Base-by-base conservation (phyloP, 1,140 invertebrate species). In the Polyergus mexicanus region DNA sequence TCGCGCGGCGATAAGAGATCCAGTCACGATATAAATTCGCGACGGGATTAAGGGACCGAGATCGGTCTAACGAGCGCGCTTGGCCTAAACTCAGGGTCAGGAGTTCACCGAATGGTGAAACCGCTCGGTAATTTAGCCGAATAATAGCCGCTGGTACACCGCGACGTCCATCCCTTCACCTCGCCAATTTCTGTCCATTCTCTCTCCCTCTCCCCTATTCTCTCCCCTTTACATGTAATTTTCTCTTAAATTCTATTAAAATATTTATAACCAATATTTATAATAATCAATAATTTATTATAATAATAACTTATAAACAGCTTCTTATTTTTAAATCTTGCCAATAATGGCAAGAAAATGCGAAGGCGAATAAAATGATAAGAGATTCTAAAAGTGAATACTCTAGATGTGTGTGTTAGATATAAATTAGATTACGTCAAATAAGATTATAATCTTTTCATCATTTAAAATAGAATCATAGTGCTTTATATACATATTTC, bases 1-100 rank as follows among this genome's bases (percentile, higher is more conserved):
- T 81, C 75, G 38, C 84, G 68, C 75, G 85, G 60, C 89, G 91
- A 93, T 93, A 93, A 93, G 91, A 92, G 91, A 84, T 86, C 90
- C 84, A 80, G 84, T 92, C 89, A 85, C 89, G 91, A 89, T 88
- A 93, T 93, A 92, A 93, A 93, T 93, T 93, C 88, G 91, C 89
- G 90, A 91, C 74, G 88, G 92, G 90, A 89, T 93, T 92, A 90
- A 92, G 88, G 90, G 85, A 85, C 91, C 16, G 16, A 51, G 91
- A 92, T 92, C 90, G 91, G 91, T 92, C 90, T 93, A 93, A 92
- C 91, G 92, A 93, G 91, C 90, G 75, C 54, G 69, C 85, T 81
- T 86, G 85, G 86, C 84, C 80, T 86, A 80, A 89, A 92, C 74
- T 84, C 84, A 86, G 86, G 89, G 87, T 92, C 90, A 88, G 86